Evolutionary conservation across 1,140 invertebrate genomes (phyloP).

Genomic region (Sminthurides bifidus): DNA sequence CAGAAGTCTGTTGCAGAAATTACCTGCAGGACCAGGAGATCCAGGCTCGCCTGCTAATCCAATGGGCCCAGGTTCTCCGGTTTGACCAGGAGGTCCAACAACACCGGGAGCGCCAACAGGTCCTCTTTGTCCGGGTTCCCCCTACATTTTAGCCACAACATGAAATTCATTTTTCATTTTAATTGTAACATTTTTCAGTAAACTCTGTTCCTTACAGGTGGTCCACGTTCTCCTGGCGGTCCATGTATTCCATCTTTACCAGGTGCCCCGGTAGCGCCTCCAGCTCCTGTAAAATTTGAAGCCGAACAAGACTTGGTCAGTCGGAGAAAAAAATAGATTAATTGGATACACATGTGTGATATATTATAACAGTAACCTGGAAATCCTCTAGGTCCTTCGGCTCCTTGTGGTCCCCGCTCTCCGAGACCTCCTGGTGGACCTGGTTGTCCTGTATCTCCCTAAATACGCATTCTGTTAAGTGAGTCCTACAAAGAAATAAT

Average conservation of each 20-base stretch:
- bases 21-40: not conserved
- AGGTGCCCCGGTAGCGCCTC: slow-evolving; percentile 38
- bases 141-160: slow-evolving; percentile 10
- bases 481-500: too few relatives aligned
- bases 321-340: too few relatives aligned
- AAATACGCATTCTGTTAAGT: not conserved
- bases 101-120: slow-evolving; percentile 29
- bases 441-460: slow-evolving; percentile 26
- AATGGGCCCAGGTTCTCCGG: slow-evolving; percentile 28
- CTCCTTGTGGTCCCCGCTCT: slow-evolving; percentile 41
- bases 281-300: slow-evolving; percentile 42
- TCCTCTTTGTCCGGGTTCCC: slow-evolving; percentile 31
- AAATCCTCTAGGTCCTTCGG: slow-evolving; percentile 48
- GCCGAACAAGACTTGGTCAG: too few relatives aligned
- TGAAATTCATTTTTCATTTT: slow-evolving; percentile 38
- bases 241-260: slow-evolving; percentile 30
- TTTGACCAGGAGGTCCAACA: slow-evolving; percentile 23
- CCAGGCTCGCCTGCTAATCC: slow-evolving; percentile 23
- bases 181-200: slow-evolving; percentile 32
- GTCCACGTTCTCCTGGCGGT: slow-evolving; percentile 38
- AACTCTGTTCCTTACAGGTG: slow-evolving; percentile 42
- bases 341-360: too few relatives aligned
- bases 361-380: too few relatives aligned
- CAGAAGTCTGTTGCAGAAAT: not conserved
- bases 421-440: slow-evolving; percentile 42